Percentiles rank a stretch among this genome's conserved stretches.
Conservation (phyloP, 2,797 vertebrate species). For the Bradypus variegatus region DNA sequence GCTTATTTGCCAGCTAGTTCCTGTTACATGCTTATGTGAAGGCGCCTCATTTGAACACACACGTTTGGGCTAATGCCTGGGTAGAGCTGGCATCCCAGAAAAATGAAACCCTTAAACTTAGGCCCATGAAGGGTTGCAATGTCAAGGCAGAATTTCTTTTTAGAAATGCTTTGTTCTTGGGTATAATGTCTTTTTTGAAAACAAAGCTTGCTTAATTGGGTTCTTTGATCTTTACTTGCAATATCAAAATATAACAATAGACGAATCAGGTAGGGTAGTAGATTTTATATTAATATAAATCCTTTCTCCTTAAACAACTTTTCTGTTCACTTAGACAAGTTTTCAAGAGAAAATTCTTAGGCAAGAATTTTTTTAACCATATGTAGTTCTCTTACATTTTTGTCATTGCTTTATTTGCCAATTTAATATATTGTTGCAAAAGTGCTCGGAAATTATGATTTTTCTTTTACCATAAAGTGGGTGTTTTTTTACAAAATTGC, state of each 20-base stretch:
- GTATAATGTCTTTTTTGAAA: slow-evolving; percentile 4
- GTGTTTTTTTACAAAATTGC: neutral
- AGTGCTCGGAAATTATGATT: neutral
- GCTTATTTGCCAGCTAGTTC: neutral
- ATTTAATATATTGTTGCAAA: neutral
- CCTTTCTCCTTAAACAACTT: slow-evolving; percentile 8
- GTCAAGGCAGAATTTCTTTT: neutral
- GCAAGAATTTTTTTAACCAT: neutral
- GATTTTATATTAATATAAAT: slow-evolving; percentile 6
- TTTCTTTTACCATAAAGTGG: neutral
- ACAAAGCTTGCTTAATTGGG: neutral
- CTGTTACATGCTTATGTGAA: neutral
- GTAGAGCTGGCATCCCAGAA: neutral
- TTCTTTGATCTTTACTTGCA: neutral
- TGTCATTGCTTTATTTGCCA: neutral
- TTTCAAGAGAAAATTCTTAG: neutral
- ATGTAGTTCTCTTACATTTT: too few relatives aligned
- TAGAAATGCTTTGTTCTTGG: slow-evolving; percentile 3
- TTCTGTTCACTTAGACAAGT: neutral
- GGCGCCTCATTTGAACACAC: neutral
- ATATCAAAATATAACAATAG: neutral
- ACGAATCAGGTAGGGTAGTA: neutral
- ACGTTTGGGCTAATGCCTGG: neutral
- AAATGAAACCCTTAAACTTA: neutral
- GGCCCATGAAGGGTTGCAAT: neutral